These are phyloP conservation scores for Diploscapter pachys DNA, from an alignment of 1,140 invertebrate genomes.

Conservation along the genomic window DNA sequence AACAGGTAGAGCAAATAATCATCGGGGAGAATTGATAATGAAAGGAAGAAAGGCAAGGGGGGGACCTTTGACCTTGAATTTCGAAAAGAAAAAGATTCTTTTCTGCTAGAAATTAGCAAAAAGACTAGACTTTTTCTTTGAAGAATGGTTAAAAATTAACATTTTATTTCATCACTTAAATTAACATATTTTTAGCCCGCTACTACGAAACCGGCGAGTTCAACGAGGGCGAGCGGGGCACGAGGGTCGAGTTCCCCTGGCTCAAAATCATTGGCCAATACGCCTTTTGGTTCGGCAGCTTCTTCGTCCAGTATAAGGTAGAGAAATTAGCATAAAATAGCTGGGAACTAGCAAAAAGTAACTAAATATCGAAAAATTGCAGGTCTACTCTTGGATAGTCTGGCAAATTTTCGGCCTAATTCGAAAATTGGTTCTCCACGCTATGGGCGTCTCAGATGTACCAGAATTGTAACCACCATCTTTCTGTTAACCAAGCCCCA, in stretches of 20 bases:
- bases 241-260: conserved; percentile 49
- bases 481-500: too few species aligned
- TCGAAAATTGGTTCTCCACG: too few species aligned
- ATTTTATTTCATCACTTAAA: conserved; percentile 22
- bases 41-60: conserved; percentile 2
- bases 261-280: conserved; percentile 53
- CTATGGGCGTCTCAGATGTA: too few species aligned
- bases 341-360: too few species aligned
- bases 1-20: not conserved
- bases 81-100: not conserved
- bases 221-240: conserved; percentile 44
- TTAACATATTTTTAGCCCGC: conserved; percentile 43
- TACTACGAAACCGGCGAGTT: conserved; percentile 53
- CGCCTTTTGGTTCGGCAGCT: conserved; percentile 49
- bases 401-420: too few species aligned
- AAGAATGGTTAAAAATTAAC: conserved; percentile 9
- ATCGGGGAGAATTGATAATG: not conserved
- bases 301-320: conserved; percentile 42
- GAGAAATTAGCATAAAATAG: too few species aligned
- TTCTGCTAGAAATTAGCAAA: not conserved
- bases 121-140: not conserved
- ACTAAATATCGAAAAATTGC: too few species aligned
- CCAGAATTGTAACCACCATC: too few species aligned
- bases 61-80: conserved; percentile 9
- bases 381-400: too few species aligned